Evolutionary conservation across 2,797 vertebrate genomes (phyloP).

Genomic region (Naso thynnoides): DNA sequence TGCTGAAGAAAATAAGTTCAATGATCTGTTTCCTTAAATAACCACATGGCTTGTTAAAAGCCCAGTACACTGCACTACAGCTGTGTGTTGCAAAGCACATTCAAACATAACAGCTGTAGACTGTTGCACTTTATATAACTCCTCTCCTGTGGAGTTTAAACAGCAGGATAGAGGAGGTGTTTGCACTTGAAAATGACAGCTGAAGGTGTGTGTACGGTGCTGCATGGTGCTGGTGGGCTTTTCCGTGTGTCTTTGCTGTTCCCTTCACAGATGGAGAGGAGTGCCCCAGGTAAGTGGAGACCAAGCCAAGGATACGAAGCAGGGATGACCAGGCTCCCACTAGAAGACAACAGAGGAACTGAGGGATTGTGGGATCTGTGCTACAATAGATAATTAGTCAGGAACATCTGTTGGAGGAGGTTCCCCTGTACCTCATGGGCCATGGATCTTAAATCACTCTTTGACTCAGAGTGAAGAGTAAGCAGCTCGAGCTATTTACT

Average conservation of each 20-base stretch:
- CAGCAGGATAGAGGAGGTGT: slow-evolving; percentile 53
- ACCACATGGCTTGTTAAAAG: slow-evolving; percentile 44
- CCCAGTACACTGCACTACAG: not conserved
- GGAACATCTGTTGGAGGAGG: slow-evolving; percentile 85
- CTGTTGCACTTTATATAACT: slow-evolving; percentile 68
- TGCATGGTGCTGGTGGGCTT: slow-evolving; percentile 54
- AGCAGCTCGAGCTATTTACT: slow-evolving; percentile 66
- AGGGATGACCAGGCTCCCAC: slow-evolving; percentile 82
- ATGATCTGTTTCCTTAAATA: slow-evolving; percentile 47
- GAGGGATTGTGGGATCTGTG: slow-evolving; percentile 75
- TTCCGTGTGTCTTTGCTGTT: slow-evolving; percentile 55
- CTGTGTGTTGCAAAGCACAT: slow-evolving; percentile 37
- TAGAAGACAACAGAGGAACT: slow-evolving; percentile 76
- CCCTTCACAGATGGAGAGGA: slow-evolving; percentile 82
- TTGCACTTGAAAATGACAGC: slow-evolving; percentile 69
- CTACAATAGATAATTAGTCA: slow-evolving; percentile 87
- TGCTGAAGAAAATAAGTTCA: slow-evolving; percentile 7
- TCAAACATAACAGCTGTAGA: slow-evolving; percentile 59
- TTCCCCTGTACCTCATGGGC: slow-evolving; percentile 67
- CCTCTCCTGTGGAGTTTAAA: slow-evolving; percentile 44
- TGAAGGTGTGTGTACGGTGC: slow-evolving; percentile 55
- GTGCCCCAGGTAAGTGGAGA: slow-evolving; percentile 78
- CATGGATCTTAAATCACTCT: slow-evolving; percentile 77
- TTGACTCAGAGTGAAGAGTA: slow-evolving; percentile 55
- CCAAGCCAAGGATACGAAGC: slow-evolving; percentile 76